A percentile compares a stretch with the other conserved stretches of the same genome.
Evolutionary conservation across 1,140 invertebrate species (phyloP).

Genomic region (Arctopsyche grandis): DNA sequence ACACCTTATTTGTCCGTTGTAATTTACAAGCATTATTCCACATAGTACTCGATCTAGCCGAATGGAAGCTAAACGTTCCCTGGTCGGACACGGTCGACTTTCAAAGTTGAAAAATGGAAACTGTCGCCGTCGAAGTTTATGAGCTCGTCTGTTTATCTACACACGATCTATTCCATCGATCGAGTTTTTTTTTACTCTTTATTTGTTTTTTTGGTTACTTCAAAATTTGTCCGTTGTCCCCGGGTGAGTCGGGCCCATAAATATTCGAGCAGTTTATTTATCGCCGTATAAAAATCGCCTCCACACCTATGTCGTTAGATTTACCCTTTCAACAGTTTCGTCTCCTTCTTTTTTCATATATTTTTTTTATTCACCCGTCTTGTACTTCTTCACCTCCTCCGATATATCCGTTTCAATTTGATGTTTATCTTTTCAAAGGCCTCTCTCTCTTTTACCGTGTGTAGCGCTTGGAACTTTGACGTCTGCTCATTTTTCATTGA

Average conservation of each 20-base stretch:
- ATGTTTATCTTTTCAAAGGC: slow-evolving; percentile 47
- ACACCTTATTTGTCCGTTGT: too few relatives aligned
- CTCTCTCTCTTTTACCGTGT: not conserved
- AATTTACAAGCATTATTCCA: too few relatives aligned
- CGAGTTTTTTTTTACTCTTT: slow-evolving; percentile 5
- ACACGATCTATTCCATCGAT: slow-evolving; percentile 5
- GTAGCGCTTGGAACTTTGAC: slow-evolving; percentile 36
- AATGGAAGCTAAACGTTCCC: too few relatives aligned
- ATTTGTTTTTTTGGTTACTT: not conserved
- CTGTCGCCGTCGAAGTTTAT: not conserved
- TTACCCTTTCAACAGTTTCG: slow-evolving; percentile 41
- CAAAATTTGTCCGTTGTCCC: slow-evolving; percentile 38
- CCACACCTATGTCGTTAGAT: slow-evolving; percentile 40
- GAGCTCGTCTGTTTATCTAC: not conserved
- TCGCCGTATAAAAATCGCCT: slow-evolving; percentile 42
- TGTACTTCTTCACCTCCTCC: slow-evolving; percentile 1
- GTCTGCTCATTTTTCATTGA: slow-evolving; percentile 51
- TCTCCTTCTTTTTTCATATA: not conserved
- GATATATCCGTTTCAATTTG: slow-evolving; percentile 46
- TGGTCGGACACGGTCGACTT: too few relatives aligned
- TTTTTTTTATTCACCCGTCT: not conserved
- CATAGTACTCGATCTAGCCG: too few relatives aligned
- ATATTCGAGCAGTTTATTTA: slow-evolving; percentile 44
- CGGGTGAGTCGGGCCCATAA: slow-evolving; percentile 26
- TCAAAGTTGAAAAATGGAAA: not conserved